Conservation (phyloP, 2,797 vertebrate species). For the Neomorphus geoffroyi region DNA sequence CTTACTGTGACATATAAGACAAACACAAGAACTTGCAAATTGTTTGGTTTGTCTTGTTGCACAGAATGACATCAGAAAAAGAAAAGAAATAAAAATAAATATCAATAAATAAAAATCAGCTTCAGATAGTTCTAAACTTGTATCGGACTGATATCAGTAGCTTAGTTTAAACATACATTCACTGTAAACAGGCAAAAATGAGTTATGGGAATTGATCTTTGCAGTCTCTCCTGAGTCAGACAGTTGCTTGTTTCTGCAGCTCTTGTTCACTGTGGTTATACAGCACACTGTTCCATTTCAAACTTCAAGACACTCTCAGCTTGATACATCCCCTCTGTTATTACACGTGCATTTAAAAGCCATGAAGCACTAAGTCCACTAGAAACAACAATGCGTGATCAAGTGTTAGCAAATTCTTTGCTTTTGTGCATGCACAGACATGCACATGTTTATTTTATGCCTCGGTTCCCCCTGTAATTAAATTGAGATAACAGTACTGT, state of each 20-base stretch:
- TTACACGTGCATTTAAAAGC: neutral
- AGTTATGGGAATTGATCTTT: neutral
- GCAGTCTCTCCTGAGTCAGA: neutral
- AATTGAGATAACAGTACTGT: neutral
- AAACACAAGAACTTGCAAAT: neutral
- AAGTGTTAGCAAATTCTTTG: neutral
- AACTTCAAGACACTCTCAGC: neutral
- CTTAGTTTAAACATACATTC: neutral
- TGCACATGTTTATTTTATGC: neutral
- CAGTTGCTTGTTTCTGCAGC: neutral
- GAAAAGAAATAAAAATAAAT: neutral
- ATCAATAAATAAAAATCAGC: neutral
- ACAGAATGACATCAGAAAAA: neutral
- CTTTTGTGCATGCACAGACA: neutral
- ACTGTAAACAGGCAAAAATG: neutral
- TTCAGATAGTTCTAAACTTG: neutral
- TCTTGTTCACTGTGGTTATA: neutral
- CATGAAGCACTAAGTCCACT: neutral
- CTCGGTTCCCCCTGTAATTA: neutral
- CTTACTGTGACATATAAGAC: neutral
- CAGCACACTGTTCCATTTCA: rapidly evolving
- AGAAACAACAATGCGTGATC: neutral
- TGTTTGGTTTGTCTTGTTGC: neutral
- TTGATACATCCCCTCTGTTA: neutral
- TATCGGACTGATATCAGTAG: neutral